Evolutionary conservation across 2,113 vertebrate genomes (phyloP), one percentile per base, ranked within the genome.

Genomic region (Toxotes jaculatrix): DNA sequence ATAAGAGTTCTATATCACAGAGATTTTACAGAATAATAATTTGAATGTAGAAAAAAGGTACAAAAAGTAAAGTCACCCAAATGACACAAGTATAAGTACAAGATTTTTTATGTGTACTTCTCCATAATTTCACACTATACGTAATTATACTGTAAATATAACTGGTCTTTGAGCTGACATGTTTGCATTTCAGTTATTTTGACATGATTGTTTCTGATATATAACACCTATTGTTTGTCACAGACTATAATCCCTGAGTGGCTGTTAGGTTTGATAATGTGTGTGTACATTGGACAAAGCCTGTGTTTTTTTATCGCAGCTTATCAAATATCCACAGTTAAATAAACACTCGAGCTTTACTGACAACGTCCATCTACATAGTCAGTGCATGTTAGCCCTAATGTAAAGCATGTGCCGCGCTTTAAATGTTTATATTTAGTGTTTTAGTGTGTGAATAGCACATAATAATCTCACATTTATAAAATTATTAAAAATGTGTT

Each of bases 311-410:
- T 76, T 85, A 88, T 91, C 86, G 1, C 6, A 9, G 47, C 67
- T 76, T 90, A 90, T 92, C 83, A 85, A 64, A 75, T 61, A 71
- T 55, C 87, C 77, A 89, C 62, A 70, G 49, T 16, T 83, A 47
- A 85, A 84, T 73, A 86, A 87, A 89, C 74, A 80, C 36, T 74
- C 8, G 17, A 74, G 51, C 1, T 69, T 61, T n/a, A 62, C 27
- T 61, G 43, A 73, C 55, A 73, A 55, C 47, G 7, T 60, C 67
- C 17, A 74, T 51, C 49, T 32, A 47, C 14, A 66, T 31, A 49
- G 31, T 56, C 65, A 56, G 53, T n/a, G 36, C 32, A 43, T 16
- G 4, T 53, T 31, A 85, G 69, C 32, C 2, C 42, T 69, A 31
- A 6, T 45, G 1, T 5, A 4, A 34, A 34, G 12, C 19, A 12